phyloP scores from a whole-genome alignment of 2,888 invertebrate species.

The Erebia ligea region DNA sequence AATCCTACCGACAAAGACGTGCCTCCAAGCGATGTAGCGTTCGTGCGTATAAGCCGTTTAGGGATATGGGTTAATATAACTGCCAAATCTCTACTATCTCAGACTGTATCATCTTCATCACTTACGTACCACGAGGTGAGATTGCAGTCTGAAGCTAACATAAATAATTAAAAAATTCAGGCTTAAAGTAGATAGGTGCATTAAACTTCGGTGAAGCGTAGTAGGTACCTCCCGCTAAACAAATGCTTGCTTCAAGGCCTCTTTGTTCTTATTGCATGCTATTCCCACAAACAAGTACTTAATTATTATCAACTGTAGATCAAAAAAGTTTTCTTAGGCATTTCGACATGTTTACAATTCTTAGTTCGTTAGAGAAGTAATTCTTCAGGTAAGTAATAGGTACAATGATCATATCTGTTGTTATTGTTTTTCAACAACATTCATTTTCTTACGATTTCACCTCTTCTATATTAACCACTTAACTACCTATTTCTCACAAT shows the following conservation, averaged over 20 bases:
- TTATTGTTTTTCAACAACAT: slow-evolving; percentile 33
- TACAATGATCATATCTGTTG: slow-evolving; percentile 41
- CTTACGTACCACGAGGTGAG: too few species aligned
- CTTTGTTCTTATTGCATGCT: slow-evolving; percentile 71
- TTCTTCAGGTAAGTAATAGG: slow-evolving; percentile 33
- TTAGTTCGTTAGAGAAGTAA: slow-evolving; percentile 46
- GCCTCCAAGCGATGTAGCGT: too few species aligned
- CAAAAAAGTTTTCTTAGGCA: slow-evolving; percentile 63
- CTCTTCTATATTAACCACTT: slow-evolving; percentile 28
- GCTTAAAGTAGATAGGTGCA: not conserved
- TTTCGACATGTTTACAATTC: slow-evolving; percentile 57
- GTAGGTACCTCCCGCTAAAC: slow-evolving; percentile 59
- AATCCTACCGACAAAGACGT: too few species aligned
- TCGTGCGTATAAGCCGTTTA: too few species aligned
- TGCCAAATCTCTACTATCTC: too few species aligned
- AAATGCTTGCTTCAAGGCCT: slow-evolving; percentile 62
- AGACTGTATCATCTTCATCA: too few species aligned
- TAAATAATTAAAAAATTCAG: too few species aligned
- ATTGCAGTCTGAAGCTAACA: too few species aligned
- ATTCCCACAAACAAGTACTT: slow-evolving; percentile 72
- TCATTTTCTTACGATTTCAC: slow-evolving; percentile 37
- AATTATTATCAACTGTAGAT: slow-evolving; percentile 67
- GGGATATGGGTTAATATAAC: too few species aligned
- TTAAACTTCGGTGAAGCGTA: slow-evolving; percentile 47
- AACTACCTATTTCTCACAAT: slow-evolving; percentile 9